A percentile compares a stretch with the other conserved stretches of the same genome.
Evolutionary conservation across 2,888 invertebrate genomes (phyloP).

Genomic region (Hemithea aestivaria): DNA sequence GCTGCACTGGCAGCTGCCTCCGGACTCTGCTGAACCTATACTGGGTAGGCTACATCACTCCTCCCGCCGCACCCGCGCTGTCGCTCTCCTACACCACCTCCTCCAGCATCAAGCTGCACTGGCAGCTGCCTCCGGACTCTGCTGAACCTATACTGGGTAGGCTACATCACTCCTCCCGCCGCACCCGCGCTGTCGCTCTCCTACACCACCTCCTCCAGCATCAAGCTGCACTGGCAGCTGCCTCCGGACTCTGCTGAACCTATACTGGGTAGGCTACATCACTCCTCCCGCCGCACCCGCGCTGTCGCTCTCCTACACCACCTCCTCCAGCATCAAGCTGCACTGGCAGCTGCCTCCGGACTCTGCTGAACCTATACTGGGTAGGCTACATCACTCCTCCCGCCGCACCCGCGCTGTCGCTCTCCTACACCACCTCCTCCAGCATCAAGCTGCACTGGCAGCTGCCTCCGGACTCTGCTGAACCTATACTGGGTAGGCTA

Average conservation of each 20-base stretch:
- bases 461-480: slow-evolving; percentile 68
- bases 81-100: slow-evolving; percentile 86
- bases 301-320: slow-evolving; percentile 85
- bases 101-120: slow-evolving; percentile 83
- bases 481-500: slow-evolving; percentile 61
- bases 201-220: slow-evolving; percentile 86
- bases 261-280: slow-evolving; percentile 50
- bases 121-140: slow-evolving; percentile 66
- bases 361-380: slow-evolving; percentile 73
- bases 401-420: slow-evolving; percentile 76
- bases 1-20: slow-evolving; percentile 71
- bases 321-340: slow-evolving; percentile 84
- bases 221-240: slow-evolving; percentile 79
- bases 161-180: slow-evolving; percentile 82
- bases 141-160: slow-evolving; percentile 71
- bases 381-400: slow-evolving; percentile 30
- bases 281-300: slow-evolving; percentile 45
- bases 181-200: slow-evolving; percentile 85
- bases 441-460: slow-evolving; percentile 82
- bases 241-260: slow-evolving; percentile 73
- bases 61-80: slow-evolving; percentile 84
- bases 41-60: slow-evolving; percentile 76
- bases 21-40: slow-evolving; percentile 73
- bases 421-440: slow-evolving; percentile 86
- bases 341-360: slow-evolving; percentile 67